Conservation (phyloP, 2,113 vertebrate genomes). For the Dissostichus mawsoni region DNA sequence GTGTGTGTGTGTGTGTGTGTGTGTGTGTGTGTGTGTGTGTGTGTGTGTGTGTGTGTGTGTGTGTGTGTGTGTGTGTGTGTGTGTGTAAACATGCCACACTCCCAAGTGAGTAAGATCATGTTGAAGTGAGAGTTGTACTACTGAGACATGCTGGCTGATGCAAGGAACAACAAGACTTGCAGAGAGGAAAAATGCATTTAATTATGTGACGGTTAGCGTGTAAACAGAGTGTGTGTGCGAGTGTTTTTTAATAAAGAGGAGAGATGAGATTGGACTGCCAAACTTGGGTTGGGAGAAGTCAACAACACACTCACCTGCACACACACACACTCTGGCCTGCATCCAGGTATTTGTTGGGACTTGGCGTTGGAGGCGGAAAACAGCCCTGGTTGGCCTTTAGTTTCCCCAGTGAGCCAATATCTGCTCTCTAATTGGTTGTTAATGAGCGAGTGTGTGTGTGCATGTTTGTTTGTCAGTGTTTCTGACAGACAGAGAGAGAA, state of each 20-base stretch:
- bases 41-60: constrained; percentile 30
- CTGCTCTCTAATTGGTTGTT: constrained; percentile 81
- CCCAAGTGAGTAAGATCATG: constrained; percentile 67
- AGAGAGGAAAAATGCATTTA: constrained; percentile 49
- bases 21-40: neutral
- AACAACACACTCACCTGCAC: constrained; percentile 23
- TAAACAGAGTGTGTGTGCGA: neutral
- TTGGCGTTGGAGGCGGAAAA: constrained; percentile 65
- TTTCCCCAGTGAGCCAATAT: constrained; percentile 75
- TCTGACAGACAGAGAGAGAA: constrained; percentile 25
- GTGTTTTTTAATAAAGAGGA: constrained; percentile 37
- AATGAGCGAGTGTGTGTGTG: constrained; percentile 66
- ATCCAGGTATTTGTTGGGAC: constrained; percentile 77
- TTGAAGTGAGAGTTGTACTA: constrained; percentile 50
- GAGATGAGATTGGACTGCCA: constrained; percentile 42
- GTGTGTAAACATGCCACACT: constrained; percentile 40
- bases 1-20: constrained; percentile 35
- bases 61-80: constrained; percentile 28
- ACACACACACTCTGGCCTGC: constrained; percentile 46
- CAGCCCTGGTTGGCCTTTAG: constrained; percentile 73
- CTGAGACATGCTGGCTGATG: constrained; percentile 67
- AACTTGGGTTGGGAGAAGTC: constrained; percentile 40
- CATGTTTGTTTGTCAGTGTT: constrained; percentile 25
- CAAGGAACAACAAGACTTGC: constrained; percentile 72
- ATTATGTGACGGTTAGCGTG: constrained; percentile 39